Evolutionary conservation across 2,888 invertebrate species (phyloP), one percentile per base, ranked within the genome.

Genomic region (Eretmocerus hayati): DNA sequence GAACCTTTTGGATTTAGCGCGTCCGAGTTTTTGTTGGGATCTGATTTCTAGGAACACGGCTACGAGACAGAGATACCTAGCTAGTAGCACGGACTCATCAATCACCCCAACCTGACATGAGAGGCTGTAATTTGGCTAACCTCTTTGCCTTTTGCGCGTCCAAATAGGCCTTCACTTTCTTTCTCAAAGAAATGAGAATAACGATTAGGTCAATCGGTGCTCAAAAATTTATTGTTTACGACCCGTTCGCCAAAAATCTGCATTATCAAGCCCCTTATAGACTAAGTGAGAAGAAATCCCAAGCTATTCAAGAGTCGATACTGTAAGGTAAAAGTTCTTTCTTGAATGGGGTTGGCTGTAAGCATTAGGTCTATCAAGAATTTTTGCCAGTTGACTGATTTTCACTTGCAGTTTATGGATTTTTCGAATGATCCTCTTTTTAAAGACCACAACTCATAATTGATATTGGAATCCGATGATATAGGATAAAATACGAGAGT

Each of bases 41-140:
- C 67, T 63, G 63, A 66, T 69, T 69, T 69, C 68, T 63, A 66
- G 66, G 68, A 69, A 69, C 66, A 62, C 61, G 56, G 49, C 50
- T n/a, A n/a, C n/a, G n/a, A 50, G 57, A 40, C 37, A 36, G 36
- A 19, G 18, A 31, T 36, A 32, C 18, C 26, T 15, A 37, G 42
- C 38, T 48, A 42, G 42, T 31, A 15, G n/a, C 45, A 20, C 48
- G 30, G 37, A 41, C 58, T 55, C 68, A 69, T 69, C 69, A 69
- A 69, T 69, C 69, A 69, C 61, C 60, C 58, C 56, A 54, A 57
- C n/a, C 69, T 69, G 69, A 69, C 69, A 62, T 62, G 65, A n/a
- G 66, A 68, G 64, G 69, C 69, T 69, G 69, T 70, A 70, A 69
- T 69, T 69, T 69, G 66, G 67, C 67, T 66, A 66, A 68, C 63